A percentile compares a stretch with the other conserved stretches of the same genome.
Conservation (phyloP, 2,888 invertebrate species). For the Caenorhabditis imperialis region DNA sequence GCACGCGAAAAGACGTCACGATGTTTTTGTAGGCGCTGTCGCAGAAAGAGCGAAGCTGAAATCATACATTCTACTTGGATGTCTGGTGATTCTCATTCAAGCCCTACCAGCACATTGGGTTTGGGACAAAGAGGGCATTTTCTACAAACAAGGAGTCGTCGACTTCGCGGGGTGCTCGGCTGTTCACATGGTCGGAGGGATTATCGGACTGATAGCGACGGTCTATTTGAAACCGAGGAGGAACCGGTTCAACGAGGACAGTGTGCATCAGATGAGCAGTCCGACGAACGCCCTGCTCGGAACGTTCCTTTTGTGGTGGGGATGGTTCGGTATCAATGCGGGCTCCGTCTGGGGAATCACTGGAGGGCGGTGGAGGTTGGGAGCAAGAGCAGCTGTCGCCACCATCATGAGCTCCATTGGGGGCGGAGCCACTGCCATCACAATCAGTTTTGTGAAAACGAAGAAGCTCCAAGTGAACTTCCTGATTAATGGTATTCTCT, state of each 20-base stretch:
- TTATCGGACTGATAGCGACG: constrained; percentile 73
- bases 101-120: constrained; percentile 80
- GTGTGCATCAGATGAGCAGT: constrained; percentile 70
- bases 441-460: constrained; percentile 66
- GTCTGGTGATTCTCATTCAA: constrained; percentile 69
- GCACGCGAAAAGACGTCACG: not conserved
- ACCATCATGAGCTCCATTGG: constrained; percentile 73
- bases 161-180: constrained; percentile 79
- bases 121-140: constrained; percentile 78
- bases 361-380: constrained; percentile 68
- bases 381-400: constrained; percentile 71
- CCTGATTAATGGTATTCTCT: constrained; percentile 70
- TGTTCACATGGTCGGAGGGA: constrained; percentile 77
- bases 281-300: constrained; percentile 74
- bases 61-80: constrained; percentile 75
- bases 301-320: constrained; percentile 74
- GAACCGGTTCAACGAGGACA: constrained; percentile 69
- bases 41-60: constrained; percentile 75
- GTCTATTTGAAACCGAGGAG: constrained; percentile 72
- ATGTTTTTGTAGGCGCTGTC: constrained; percentile 71
- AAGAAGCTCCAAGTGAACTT: constrained; percentile 69
- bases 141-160: constrained; percentile 71
- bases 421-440: constrained; percentile 74
- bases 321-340: constrained; percentile 73
- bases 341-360: constrained; percentile 73